Conservation (phyloP, 2,797 vertebrate species). For the Chiloscyllium punctatum region DNA sequence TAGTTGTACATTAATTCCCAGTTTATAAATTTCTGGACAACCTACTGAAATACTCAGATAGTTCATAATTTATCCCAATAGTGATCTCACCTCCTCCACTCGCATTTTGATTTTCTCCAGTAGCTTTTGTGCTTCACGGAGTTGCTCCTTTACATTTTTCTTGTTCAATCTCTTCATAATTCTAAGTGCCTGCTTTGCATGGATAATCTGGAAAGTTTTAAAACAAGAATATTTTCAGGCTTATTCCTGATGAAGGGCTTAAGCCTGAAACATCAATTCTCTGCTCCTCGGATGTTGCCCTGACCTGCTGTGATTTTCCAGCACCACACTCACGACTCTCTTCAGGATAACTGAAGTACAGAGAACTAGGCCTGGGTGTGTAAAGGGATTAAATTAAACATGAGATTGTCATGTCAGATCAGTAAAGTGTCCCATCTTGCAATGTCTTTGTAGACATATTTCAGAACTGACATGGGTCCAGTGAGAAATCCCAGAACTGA, state of each 20-base stretch:
- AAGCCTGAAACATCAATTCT: no score
- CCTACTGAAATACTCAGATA: not conserved
- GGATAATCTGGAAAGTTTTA: slow-evolving; percentile 55
- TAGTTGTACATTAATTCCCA: not conserved
- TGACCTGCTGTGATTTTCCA: no score
- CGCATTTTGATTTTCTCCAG: slow-evolving; percentile 52
- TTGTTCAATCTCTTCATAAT: slow-evolving; percentile 57
- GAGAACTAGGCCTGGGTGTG: not conserved
- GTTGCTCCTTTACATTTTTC: slow-evolving; percentile 61
- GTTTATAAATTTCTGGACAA: not conserved
- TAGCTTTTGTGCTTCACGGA: slow-evolving; percentile 64
- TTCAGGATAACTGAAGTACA: not conserved
- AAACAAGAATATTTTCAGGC: not conserved
- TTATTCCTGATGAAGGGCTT: no score
- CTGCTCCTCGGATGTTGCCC: no score
- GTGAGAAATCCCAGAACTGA: not conserved
- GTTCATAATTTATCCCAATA: not conserved
- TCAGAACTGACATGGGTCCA: no score
- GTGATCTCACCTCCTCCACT: slow-evolving; percentile 13
- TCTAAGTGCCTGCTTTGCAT: slow-evolving; percentile 69
- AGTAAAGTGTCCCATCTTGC: no score
- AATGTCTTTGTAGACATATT: no score
- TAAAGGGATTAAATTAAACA: not conserved
- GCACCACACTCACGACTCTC: no score
- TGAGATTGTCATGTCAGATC: not conserved